Evolutionary conservation across 2,113 vertebrate species (phyloP).

Genomic region (Cyanoliseus patagonus): DNA sequence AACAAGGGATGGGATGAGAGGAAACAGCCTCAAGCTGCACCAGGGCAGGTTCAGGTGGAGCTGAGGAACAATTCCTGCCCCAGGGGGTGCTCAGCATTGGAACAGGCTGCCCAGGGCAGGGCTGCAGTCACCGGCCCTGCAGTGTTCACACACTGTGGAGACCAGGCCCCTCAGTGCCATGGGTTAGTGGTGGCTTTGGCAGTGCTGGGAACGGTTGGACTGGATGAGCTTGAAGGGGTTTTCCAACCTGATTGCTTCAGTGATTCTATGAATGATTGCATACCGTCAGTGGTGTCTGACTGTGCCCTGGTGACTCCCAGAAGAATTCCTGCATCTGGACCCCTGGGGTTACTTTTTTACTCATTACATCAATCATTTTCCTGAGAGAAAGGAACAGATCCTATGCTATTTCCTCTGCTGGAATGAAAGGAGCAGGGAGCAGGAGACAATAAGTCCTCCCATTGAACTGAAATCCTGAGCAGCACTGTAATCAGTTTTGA

Average conservation of each 20-base stretch:
- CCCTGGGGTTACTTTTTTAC: no score
- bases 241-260: neutral
- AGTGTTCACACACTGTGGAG: neutral
- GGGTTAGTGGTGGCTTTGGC: neutral
- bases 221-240: neutral
- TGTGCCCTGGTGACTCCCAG: neutral
- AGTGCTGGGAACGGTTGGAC: neutral
- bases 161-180: neutral
- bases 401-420: neutral
- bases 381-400: neutral
- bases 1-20: no score
- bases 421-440: neutral
- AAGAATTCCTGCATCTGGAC: neutral
- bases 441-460: neutral
- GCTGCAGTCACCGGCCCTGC: no score
- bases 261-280: neutral
- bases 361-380: neutral
- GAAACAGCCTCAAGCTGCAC: no score
- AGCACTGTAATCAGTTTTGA: neutral
- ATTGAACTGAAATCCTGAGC: neutral
- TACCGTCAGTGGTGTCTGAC: neutral
- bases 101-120: no score
- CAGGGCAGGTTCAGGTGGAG: no score
- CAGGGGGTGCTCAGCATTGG: no score
- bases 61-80: no score